phyloP scores from a whole-genome alignment of 2,113 vertebrate species.

The Gnathonemus longibarbis region DNA sequence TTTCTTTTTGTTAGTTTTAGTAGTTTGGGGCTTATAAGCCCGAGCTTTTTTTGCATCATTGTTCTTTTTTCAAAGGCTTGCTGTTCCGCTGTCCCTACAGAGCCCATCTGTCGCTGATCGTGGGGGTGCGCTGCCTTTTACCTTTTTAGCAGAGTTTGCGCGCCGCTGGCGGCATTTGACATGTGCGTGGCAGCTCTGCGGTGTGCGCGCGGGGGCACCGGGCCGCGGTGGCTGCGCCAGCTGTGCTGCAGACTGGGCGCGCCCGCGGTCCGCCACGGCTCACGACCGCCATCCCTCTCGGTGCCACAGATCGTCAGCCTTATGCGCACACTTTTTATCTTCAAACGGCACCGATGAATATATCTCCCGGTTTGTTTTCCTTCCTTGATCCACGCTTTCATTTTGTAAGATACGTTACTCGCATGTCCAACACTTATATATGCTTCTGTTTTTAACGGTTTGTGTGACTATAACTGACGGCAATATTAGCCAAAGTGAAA shows the following conservation, averaged over 20 bases:
- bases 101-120: conserved; percentile 53
- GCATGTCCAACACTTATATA: not conserved
- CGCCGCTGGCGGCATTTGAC: conserved; percentile 80
- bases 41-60: not conserved
- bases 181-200: conserved; percentile 68
- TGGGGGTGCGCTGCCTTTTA: conserved; percentile 43
- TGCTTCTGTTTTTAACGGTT: not conserved
- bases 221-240: conserved; percentile 58
- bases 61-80: conserved; percentile 29
- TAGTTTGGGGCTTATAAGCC: not conserved
- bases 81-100: conserved; percentile 12
- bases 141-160: conserved; percentile 69
- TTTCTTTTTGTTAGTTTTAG: not conserved
- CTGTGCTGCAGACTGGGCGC: conserved; percentile 59
- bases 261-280: not conserved
- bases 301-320: conserved; percentile 51
- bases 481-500: not conserved
- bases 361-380: conserved; percentile 46
- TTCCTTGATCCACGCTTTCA: not conserved
- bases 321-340: conserved; percentile 60
- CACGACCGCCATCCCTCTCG: conserved; percentile 28
- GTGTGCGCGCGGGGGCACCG: conserved; percentile 60
- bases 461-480: not conserved
- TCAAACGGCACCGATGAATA: conserved; percentile 56
- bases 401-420: not conserved